Percentiles rank a stretch among this genome's conserved stretches.
Evolutionary conservation across 1,140 invertebrate species (phyloP).

Genomic region (Drosophila lacertosa): DNA sequence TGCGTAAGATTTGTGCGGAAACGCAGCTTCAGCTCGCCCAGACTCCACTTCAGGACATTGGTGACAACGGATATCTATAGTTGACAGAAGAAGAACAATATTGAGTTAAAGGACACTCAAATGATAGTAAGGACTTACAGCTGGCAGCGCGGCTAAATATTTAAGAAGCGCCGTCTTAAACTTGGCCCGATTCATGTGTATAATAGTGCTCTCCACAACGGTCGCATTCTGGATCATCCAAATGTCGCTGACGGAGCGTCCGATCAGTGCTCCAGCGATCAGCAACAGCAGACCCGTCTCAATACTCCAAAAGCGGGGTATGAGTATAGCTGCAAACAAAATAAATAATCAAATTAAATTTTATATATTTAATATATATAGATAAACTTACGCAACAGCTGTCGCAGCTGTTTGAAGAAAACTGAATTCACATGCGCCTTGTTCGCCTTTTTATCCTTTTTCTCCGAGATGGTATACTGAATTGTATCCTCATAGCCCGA

Average conservation of each 20-base stretch:
- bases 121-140: constrained; percentile 86
- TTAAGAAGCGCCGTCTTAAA: constrained; percentile 91
- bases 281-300: constrained; percentile 92
- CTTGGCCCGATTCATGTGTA: constrained; percentile 91
- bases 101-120: background rate
- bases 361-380: background rate
- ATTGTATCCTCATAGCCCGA: constrained; percentile 87
- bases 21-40: constrained; percentile 96
- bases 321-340: constrained; percentile 87
- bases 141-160: constrained; percentile 92
- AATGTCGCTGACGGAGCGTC: constrained; percentile 96
- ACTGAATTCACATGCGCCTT: constrained; percentile 94
- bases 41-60: constrained; percentile 96
- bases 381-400: constrained; percentile 87
- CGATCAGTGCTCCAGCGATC: constrained; percentile 92
- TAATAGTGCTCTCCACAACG: constrained; percentile 96
- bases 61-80: constrained; percentile 94
- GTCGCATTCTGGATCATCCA: constrained; percentile 98
- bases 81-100: constrained; percentile 5
- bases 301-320: constrained; percentile 90
- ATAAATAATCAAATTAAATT: background rate
- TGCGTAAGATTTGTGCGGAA: constrained; percentile 95
- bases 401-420: constrained; percentile 92
- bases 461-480: constrained; percentile 91
- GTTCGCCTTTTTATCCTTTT: constrained; percentile 87